Base-by-base conservation (phyloP, 2,797 vertebrate genomes). In the Echiichthys vipera region DNA sequence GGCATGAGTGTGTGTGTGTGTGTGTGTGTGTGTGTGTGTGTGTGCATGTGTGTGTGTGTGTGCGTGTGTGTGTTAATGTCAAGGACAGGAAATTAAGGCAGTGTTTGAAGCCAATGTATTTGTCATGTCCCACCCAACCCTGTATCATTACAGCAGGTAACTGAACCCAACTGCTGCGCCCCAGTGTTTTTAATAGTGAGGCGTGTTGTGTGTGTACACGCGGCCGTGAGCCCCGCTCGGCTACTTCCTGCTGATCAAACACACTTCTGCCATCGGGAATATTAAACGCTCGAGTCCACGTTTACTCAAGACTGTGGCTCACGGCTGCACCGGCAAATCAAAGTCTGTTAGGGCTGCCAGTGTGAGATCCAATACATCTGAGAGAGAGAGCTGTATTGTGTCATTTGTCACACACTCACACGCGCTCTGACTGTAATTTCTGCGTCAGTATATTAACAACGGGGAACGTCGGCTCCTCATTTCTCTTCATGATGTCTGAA, bases 31-130 rank as follows among this genome's bases (percentile, higher is more conserved):
- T 84, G 71, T 87, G 59, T 56, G 67, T 36, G 66, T 57, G 42
- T 47, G 34, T 59, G 46, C 54, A 67, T 65, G 82, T 62, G 34
- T 49, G 71, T 47, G 62, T 50, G 72, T 65, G 71, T 58, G 71
- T 29, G 74, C 17, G 45, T 50, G 74, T 83, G 81, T 65, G 77
- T 83, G 71, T 87, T 80, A 66, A 81, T 84, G 86, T 88, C 79
- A 82, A 73, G 78, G 80, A 88, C 87, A 86, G 90, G 90, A 93
- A 87, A 93, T 91, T 69, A 91, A 90, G 85, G 67, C 82, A 59
- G 71, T 76, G 85, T 88, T 90, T 86, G 72, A 87, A 88, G 81
- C 78, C 50, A 24, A 78, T 83, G 84, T 88, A 83, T 91, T 88
- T 85, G 84, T 89, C 78, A 78, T 74, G 77, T 88, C 75, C 83